Percentiles rank a stretch among this genome's conserved stretches.
phyloP scores from a whole-genome alignment of 2,113 vertebrate species.

The Cottus gobio region DNA sequence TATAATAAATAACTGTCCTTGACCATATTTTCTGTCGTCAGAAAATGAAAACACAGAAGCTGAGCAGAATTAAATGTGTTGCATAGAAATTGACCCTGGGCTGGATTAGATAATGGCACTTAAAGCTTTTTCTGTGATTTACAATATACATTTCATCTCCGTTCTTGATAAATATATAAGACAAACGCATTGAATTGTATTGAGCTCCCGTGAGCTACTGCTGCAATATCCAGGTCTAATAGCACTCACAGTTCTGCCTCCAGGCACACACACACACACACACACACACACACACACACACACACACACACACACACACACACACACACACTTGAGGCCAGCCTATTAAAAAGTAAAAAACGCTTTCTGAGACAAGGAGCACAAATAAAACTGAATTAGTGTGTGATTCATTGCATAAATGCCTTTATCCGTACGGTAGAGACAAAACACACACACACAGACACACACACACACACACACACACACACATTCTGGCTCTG shows the following conservation, averaged over 20 bases:
- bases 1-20: background rate
- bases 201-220: conserved; percentile 67
- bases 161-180: conserved; percentile 67
- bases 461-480: conserved; percentile 3
- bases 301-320: conserved; percentile 28
- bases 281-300: conserved; percentile 18
- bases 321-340: conserved; percentile 21
- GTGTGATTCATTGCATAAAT: conserved; percentile 56
- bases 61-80: conserved; percentile 25
- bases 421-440: conserved; percentile 13
- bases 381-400: conserved; percentile 67
- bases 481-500: background rate
- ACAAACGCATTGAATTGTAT: conserved; percentile 62
- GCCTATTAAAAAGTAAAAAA: conserved; percentile 49
- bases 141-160: conserved; percentile 51
- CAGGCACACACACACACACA: conserved; percentile 45
- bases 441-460: background rate
- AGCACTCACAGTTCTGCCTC: conserved; percentile 61
- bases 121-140: conserved; percentile 65
- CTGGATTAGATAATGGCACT: conserved; percentile 44
- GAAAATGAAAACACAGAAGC: conserved; percentile 1
- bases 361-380: conserved; percentile 41
- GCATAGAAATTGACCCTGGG: conserved; percentile 30
- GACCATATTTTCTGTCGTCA: background rate
- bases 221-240: conserved; percentile 74